Percentiles rank a stretch among this genome's conserved stretches.
Conservation (phyloP, 37 sponge, comb jelly and placozoan species). For the Chondrilla cf. caribensis region DNA sequence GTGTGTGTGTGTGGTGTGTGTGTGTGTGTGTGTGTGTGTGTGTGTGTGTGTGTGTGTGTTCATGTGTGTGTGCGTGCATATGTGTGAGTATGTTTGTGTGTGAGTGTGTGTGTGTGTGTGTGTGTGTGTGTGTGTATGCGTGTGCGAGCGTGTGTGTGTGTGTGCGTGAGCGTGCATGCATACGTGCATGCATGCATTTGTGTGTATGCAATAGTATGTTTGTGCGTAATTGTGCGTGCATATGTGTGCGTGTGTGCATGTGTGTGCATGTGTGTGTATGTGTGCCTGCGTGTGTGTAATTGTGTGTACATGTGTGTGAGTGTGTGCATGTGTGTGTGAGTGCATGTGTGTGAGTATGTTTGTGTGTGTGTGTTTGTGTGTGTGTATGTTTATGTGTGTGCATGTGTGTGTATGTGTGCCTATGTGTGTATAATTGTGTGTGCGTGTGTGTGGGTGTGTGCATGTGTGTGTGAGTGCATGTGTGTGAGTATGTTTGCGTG, state of each 20-base stretch:
- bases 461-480: no score
- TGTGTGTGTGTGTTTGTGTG: not conserved
- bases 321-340: no score
- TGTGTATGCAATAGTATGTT: no score
- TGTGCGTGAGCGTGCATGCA: not conserved
- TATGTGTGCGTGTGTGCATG: slow-evolving; percentile 1
- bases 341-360: not conserved
- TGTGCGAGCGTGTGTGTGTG: slow-evolving; percentile 1
- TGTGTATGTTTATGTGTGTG: not conserved
- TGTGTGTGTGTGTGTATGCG: not conserved
- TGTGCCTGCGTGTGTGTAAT: not conserved
- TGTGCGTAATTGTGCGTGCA: not conserved
- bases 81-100: slow-evolving; percentile 32
- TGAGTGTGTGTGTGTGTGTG: not conserved
- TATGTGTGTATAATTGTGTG: slow-evolving; percentile 2
- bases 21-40: slow-evolving; percentile 34
- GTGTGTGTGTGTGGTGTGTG: no score
- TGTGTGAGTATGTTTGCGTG: no score
- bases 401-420: not conserved
- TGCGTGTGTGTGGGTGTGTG: slow-evolving; percentile 9
- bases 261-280: slow-evolving; percentile 2
- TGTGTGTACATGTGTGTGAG: not conserved
- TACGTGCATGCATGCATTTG: no score
- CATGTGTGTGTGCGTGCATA: slow-evolving; percentile 35
- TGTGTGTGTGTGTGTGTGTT: slow-evolving; percentile 40